Evolutionary conservation across 1,140 invertebrate species (phyloP).

Genomic region (Euwallacea similis): DNA sequence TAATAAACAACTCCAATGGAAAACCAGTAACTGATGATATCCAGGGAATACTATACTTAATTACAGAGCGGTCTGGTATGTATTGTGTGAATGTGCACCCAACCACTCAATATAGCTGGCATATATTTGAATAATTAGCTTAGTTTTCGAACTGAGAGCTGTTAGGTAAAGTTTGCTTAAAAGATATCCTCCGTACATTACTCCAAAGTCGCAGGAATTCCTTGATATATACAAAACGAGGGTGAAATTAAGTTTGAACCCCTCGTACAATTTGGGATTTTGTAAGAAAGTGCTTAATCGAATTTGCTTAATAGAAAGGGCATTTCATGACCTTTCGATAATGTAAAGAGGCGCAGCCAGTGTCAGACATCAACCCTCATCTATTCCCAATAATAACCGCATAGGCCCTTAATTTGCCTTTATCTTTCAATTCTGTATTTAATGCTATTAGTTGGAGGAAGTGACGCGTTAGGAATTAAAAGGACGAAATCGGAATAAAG

Average conservation of each 20-base stretch:
- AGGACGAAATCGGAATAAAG: constrained; percentile 39
- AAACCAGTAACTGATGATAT: constrained; percentile 22
- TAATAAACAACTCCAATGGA: constrained; percentile 24
- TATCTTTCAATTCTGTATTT: constrained; percentile 38
- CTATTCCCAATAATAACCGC: constrained; percentile 31
- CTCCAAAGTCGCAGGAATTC: no score
- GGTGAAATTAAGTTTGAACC: no score
- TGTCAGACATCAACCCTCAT: constrained; percentile 32
- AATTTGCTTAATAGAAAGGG: background rate
- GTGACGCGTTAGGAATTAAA: constrained; percentile 39
- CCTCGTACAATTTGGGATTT: no score
- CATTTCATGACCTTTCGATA: constrained; percentile 23
- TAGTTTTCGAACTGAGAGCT: constrained; percentile 8
- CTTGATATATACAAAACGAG: no score
- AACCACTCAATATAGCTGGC: constrained; percentile 17
- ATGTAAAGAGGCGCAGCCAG: constrained; percentile 10
- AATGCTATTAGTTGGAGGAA: constrained; percentile 37
- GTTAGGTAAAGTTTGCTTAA: background rate
- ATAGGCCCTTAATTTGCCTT: constrained; percentile 33
- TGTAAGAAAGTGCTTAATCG: no score
- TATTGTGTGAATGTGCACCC: constrained; percentile 19
- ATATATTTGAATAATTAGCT: constrained; percentile 29
- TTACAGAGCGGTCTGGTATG: constrained; percentile 9
- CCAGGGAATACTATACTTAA: constrained; percentile 21
- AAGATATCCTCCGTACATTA: no score